phyloP scores from a whole-genome alignment of 2,797 vertebrate species.

The Epinephelus awoara region DNA sequence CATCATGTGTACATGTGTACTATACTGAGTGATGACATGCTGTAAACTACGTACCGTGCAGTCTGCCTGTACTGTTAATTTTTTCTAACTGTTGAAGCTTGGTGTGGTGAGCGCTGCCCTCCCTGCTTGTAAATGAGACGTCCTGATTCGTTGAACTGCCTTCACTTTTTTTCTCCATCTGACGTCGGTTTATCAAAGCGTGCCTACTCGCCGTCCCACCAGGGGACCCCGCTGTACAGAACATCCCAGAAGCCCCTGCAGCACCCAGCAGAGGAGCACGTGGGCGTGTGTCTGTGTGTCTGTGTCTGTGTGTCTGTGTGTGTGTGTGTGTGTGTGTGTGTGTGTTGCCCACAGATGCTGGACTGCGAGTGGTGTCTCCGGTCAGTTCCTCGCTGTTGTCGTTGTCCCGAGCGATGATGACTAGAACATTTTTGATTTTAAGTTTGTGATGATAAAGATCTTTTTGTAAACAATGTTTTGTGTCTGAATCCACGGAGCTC shows the following conservation, averaged over 20 bases:
- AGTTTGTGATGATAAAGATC: constrained; percentile 57
- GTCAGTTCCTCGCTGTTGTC: constrained; percentile 55
- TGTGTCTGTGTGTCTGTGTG: constrained; percentile 5
- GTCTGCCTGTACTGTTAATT: constrained; percentile 9
- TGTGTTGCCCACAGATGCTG: constrained; percentile 29
- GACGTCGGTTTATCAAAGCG: constrained; percentile 54
- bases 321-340: constrained; percentile 10
- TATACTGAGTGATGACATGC: constrained; percentile 42
- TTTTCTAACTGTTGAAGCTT: constrained; percentile 26
- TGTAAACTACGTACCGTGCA: constrained; percentile 31
- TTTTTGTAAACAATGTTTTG: constrained; percentile 86
- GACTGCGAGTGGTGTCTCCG: constrained; percentile 22
- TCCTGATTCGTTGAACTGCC: constrained; percentile 59
- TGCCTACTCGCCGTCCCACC: constrained; percentile 68
- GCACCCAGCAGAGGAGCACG: constrained; percentile 18
- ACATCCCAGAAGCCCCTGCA: constrained; percentile 44
- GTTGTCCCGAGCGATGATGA: constrained; percentile 48
- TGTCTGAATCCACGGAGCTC: constrained; percentile 72
- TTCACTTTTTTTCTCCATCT: constrained; percentile 41
- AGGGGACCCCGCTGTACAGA: constrained; percentile 57
- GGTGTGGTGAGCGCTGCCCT: constrained; percentile 41
- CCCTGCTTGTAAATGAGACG: constrained; percentile 62
- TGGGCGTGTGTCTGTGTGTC: no score
- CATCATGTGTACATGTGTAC: constrained; percentile 53
- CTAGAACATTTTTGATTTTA: constrained; percentile 53